Base-by-base conservation (phyloP, 2,797 vertebrate species). In the Propithecus perrieri region DNA sequence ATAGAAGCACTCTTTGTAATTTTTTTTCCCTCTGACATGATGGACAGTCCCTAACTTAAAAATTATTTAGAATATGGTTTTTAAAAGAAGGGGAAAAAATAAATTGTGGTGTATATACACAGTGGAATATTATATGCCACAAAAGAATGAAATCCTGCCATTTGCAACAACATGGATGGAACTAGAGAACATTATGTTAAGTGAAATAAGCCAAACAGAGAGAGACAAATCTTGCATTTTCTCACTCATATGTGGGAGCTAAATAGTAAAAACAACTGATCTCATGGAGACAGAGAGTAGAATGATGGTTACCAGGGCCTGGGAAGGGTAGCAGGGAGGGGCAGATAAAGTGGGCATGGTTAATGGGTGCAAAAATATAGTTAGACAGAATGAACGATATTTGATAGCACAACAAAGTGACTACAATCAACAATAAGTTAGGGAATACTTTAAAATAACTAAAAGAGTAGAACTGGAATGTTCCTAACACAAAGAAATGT, bases 21-120 rank as follows among this genome's bases (percentile, higher is more conserved):
- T n/a, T 69, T 75, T 76, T 28, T 11, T 13, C 17, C 24, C 53
- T 63, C 41, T 17, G 2, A 81, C 33, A 90, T 53, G 67, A 94
- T 67, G 24, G n/a, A 67, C 2, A 96, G 50, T 53, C 38, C 9
- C n/a, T 92, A 95, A 75, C 61, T 72, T 79, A 75, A 90, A 96
- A 97, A 72, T 85, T 86, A 94, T 30, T 88, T 48, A 65, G 59
- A 65, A 48, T 26, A 33, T 63, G 28, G 30, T 65, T 86, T 91
- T 91, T 72, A 33, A 83, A 65, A 41, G 12, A 20, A 41, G 28
- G 20, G 9, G 18, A 35, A 30, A 75, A 71, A 78, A 33, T 65
- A 65, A 65, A 20, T n/a, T 9, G 33, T 65, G n/a, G 63, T 35
- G 69, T 9, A n/a, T 20, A 50, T 18, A 30, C 46, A 7, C 28